Conservation (phyloP, 1,140 invertebrate genomes). For the Vanessa atalanta region DNA sequence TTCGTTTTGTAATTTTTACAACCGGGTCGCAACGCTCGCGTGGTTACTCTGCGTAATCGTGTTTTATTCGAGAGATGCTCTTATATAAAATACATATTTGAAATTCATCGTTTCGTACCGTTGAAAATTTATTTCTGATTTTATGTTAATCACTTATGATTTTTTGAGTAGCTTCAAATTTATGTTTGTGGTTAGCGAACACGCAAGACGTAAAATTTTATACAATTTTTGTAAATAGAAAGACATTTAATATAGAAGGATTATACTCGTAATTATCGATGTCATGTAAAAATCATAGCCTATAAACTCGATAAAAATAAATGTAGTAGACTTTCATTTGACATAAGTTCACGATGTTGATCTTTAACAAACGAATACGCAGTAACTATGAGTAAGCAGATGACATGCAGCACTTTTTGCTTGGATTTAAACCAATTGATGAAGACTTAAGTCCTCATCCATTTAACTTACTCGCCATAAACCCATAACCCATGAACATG, state of each 20-base stretch:
- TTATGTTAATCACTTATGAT: slow-evolving; percentile 54
- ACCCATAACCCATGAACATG: no score
- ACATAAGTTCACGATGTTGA: no score
- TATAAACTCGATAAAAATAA: no score
- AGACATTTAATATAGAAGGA: neutral
- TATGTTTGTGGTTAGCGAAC: neutral
- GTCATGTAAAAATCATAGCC: neutral
- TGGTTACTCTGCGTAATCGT: slow-evolving; percentile 65
- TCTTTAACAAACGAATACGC: no score
- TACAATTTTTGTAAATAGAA: neutral
- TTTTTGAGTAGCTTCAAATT: neutral
- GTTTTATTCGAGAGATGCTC: slow-evolving; percentile 68
- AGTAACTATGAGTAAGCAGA: no score
- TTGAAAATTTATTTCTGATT: slow-evolving; percentile 67
- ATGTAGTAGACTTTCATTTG: no score
- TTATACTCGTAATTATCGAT: neutral
- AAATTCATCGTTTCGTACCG: slow-evolving; percentile 48
- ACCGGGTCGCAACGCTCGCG: slow-evolving; percentile 55
- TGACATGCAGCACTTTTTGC: no score
- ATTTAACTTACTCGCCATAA: no score
- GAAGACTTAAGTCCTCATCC: no score
- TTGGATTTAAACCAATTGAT: no score
- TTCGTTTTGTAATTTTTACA: slow-evolving; percentile 65
- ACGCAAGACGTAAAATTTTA: neutral
- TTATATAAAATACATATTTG: slow-evolving; percentile 66